These are phyloP conservation scores for Xestia rhomboidea DNA, from an alignment of 2,888 invertebrate genomes.

Conservation along the genomic window DNA sequence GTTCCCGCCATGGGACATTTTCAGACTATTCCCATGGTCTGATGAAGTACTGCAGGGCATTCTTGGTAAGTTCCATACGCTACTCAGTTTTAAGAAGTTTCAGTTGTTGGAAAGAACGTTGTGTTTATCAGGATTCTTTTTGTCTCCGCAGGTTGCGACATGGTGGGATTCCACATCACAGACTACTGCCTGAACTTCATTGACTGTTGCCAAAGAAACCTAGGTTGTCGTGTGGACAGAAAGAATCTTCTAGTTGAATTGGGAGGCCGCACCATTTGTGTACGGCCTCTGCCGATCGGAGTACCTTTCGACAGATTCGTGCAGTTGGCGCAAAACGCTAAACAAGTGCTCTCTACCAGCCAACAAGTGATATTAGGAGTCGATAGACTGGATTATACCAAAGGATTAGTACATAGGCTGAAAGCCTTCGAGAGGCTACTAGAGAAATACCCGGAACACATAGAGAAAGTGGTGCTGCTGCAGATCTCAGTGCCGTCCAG, in stretches of 20 bases:
- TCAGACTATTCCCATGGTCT: constrained; percentile 97
- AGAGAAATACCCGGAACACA: constrained; percentile 96
- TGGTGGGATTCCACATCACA: constrained; percentile 97
- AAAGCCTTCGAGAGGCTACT: constrained; percentile 95
- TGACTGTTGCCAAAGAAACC: constrained; percentile 96
- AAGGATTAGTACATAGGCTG: constrained; percentile 95
- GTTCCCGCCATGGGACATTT: constrained; percentile 98
- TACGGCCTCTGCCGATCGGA: constrained; percentile 96
- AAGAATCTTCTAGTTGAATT: constrained; percentile 96
- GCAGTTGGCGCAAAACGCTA: constrained; percentile 93
- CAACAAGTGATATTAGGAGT: constrained; percentile 96
- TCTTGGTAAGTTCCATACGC: constrained; percentile 90
- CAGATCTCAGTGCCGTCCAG: constrained; percentile 97
- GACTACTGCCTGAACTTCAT: constrained; percentile 98
- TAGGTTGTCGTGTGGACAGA: constrained; percentile 96
- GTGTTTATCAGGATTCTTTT: background rate
- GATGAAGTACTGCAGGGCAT: constrained; percentile 98
- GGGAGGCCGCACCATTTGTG: constrained; percentile 95
- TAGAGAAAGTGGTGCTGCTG: constrained; percentile 94
- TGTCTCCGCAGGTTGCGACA: constrained; percentile 93
- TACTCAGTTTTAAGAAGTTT: background rate
- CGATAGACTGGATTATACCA: constrained; percentile 97
- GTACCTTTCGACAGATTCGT: constrained; percentile 97
- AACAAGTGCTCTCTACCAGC: constrained; percentile 92
- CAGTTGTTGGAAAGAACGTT: background rate